Percentiles rank a stretch among this genome's conserved stretches.
Conservation (phyloP, 92 coral and sea anemone species). For the Micromussa lordhowensis region DNA sequence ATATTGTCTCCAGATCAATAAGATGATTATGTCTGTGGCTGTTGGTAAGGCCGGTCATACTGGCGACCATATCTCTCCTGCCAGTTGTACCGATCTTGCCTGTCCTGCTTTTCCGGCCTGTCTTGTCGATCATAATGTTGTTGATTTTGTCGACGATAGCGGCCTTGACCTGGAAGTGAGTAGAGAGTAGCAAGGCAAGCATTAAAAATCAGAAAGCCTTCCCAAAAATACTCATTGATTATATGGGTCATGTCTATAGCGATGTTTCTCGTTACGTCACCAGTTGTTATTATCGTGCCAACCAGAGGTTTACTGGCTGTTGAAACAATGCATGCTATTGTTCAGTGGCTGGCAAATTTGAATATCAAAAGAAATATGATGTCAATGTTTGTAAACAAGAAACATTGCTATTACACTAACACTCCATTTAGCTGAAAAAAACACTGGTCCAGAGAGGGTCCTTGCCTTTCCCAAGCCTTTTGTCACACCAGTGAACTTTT, state of each 20-base stretch:
- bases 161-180: constrained; percentile 33
- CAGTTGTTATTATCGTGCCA: too few species aligned
- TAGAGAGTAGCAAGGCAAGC: background rate
- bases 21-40: constrained; percentile 7
- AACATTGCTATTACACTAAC: too few species aligned
- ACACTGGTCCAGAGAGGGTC: background rate
- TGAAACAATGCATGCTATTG: too few species aligned
- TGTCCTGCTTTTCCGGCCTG: constrained; percentile 45
- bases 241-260: background rate
- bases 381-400: too few species aligned
- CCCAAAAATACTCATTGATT: background rate
- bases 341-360: too few species aligned
- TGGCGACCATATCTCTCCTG: constrained; percentile 40
- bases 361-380: too few species aligned
- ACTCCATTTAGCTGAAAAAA: background rate
- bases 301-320: too few species aligned
- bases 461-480: background rate
- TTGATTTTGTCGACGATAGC: constrained; percentile 41
- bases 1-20: background rate
- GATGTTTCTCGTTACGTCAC: too few species aligned
- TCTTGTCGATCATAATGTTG: constrained; percentile 47
- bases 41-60: constrained; percentile 32
- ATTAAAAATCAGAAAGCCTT: background rate
- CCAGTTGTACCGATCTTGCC: constrained; percentile 41
- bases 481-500: background rate